Base-by-base conservation (phyloP, 2,888 invertebrate genomes). In the Netelia inedita region DNA sequence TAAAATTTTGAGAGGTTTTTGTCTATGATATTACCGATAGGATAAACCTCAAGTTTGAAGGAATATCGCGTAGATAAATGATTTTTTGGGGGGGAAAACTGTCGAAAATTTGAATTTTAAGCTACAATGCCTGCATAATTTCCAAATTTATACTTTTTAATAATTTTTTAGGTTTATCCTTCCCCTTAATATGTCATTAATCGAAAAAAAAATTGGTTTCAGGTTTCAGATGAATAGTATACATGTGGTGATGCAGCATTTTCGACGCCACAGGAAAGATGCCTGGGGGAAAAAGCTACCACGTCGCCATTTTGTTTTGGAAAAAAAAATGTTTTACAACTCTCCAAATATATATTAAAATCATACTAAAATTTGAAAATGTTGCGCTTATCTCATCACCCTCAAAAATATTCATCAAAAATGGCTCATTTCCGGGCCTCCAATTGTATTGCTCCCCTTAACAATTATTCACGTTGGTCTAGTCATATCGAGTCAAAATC, bases 81-180 rank as follows among this genome's bases (percentile, higher is more conserved):
- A 41, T 9, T 41, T 41, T 41, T 41, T 41, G 41, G 41, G 41
- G 41, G 41, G 9, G 41, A 35, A 16, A 16, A 65, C n/a, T n/a
- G 65, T 65, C 41, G 43, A 65, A 65, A 65, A 65, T 65, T 65
- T 35, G 65, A 65, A 3, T 41, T 19, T 65, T 65, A n/a, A 19
- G 19, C 3, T 65, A 65, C 41, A 65, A 65, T 8, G 19, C 35
- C 43, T 65, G 10, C 41, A 16, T 35, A 65, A 65, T 65, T 41
- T 65, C 41, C 19, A 65, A 65, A 41, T 65, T 65, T 65, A 21
- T n/a, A 65, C 43, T 65, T 65, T 43, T 6, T 65, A 16, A 65
- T 65, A 35, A 19, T 65, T 65, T 43, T 65, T 19, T 19, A 41
- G 55, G 19, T 19, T 16, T 55, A 55, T 55, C 55, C n/a, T 55